Percentiles rank a stretch among this genome's conserved stretches.
These are phyloP conservation scores for Melinaea marsaeus DNA, from an alignment of 2,888 invertebrate genomes.

Conservation along the genomic window DNA sequence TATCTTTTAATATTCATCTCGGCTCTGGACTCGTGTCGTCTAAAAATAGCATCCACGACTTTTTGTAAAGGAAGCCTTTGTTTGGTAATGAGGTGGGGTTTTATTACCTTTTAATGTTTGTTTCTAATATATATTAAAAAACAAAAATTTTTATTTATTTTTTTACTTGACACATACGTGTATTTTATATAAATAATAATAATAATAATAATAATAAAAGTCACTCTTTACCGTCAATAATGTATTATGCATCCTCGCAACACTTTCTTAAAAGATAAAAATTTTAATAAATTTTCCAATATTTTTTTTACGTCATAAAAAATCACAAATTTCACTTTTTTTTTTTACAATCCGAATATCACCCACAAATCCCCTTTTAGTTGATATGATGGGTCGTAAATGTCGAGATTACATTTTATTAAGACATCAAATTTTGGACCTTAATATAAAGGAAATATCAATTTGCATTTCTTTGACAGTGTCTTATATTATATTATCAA, in stretches of 20 bases:
- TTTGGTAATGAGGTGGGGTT: slow-evolving; percentile 38
- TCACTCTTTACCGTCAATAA: neutral
- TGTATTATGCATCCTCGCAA: neutral
- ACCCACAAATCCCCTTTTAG: slow-evolving; percentile 22
- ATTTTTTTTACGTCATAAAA: slow-evolving; percentile 17
- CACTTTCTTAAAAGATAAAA: slow-evolving; percentile 10
- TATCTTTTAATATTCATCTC: slow-evolving; percentile 41
- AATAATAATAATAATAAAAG: neutral
- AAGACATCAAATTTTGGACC: slow-evolving; percentile 30
- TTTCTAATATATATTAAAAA: no score
- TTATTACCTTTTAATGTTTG: slow-evolving; percentile 21
- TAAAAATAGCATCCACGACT: slow-evolving; percentile 43
- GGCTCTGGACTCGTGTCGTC: slow-evolving; percentile 33
- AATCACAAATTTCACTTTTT: slow-evolving; percentile 14
- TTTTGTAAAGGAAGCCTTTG: slow-evolving; percentile 37
- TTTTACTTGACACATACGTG: neutral
- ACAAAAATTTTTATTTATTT: no score
- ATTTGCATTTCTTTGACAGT: slow-evolving; percentile 29
- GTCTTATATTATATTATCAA: neutral
- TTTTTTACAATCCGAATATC: slow-evolving; percentile 24
- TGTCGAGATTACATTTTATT: slow-evolving; percentile 31
- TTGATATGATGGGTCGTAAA: slow-evolving; percentile 28
- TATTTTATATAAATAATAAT: neutral
- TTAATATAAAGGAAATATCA: slow-evolving; percentile 28
- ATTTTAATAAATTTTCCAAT: slow-evolving; percentile 15